phyloP scores from a whole-genome alignment of 2,888 invertebrate genomes.

The Yponomeuta evonymella region DNA sequence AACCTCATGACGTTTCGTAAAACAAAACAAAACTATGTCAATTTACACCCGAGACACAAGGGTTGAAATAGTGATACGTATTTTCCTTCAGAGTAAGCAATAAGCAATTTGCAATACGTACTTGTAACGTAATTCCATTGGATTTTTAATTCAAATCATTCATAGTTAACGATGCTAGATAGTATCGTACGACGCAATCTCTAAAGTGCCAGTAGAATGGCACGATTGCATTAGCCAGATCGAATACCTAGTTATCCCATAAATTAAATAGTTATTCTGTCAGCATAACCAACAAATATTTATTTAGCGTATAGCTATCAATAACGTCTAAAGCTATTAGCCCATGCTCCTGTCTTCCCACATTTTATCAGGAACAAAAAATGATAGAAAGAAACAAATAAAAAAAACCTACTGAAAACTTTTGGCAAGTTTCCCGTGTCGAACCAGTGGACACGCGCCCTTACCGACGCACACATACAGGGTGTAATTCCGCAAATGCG shows the following conservation, averaged over 20 bases:
- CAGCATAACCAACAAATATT: neutral
- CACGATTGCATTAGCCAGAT: too few species aligned
- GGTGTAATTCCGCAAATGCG: constrained; percentile 65
- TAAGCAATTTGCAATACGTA: too few species aligned
- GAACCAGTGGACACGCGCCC: constrained; percentile 1
- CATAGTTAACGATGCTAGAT: too few species aligned
- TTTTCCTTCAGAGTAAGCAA: too few species aligned
- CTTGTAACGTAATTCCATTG: too few species aligned
- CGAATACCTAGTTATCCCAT: neutral
- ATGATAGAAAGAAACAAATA: neutral
- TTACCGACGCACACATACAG: neutral
- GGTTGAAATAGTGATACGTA: too few species aligned
- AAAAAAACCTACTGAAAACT: neutral
- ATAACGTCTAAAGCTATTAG: neutral
- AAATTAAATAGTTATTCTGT: neutral
- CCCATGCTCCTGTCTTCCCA: neutral
- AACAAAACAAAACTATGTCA: neutral
- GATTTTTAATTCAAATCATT: too few species aligned
- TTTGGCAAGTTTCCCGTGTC: neutral
- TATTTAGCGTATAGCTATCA: neutral
- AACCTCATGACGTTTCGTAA: neutral
- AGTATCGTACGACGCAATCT: too few species aligned
- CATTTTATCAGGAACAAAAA: neutral
- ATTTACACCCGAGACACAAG: too few species aligned
- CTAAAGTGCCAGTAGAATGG: too few species aligned